Percentiles rank a stretch among this genome's conserved stretches.
Conservation (phyloP, 2,113 vertebrate genomes). For the Syngnathoides biaculeatus region DNA sequence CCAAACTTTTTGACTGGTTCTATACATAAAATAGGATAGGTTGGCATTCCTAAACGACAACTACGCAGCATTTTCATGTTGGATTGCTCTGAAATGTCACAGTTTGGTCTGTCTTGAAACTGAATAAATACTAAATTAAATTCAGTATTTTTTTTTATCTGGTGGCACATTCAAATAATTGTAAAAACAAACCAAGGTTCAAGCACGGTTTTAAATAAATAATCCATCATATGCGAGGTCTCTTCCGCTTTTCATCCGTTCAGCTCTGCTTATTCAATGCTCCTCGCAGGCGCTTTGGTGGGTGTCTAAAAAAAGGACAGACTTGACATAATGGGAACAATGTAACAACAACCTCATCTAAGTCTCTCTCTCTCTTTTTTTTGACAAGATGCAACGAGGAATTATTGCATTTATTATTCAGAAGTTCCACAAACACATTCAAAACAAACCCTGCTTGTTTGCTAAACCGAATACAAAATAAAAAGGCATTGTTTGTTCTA, state of each 20-base stretch:
- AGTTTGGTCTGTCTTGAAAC: too few species aligned
- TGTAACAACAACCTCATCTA: slow-evolving; percentile 31
- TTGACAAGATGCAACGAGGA: background rate
- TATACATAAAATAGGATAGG: too few species aligned
- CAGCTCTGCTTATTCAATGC: slow-evolving; percentile 31
- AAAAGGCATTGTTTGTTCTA: background rate
- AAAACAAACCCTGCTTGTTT: background rate
- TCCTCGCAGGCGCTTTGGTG: slow-evolving; percentile 36
- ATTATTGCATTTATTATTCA: background rate
- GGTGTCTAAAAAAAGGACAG: slow-evolving; percentile 39
- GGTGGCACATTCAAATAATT: slow-evolving; percentile 23
- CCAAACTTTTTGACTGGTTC: too few species aligned
- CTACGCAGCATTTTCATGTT: too few species aligned
- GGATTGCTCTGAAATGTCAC: too few species aligned
- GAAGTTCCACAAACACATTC: background rate
- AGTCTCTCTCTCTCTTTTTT: slow-evolving; percentile 18
- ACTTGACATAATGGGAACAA: slow-evolving; percentile 51
- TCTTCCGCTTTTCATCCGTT: background rate
- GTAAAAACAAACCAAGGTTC: slow-evolving; percentile 35
- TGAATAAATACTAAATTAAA: slow-evolving; percentile 10
- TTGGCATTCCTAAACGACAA: too few species aligned
- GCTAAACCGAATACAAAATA: background rate
- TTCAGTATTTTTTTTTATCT: slow-evolving; percentile 12
- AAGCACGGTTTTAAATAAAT: slow-evolving; percentile 26
- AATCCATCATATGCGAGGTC: slow-evolving; percentile 4